Percentiles rank a stretch among this genome's conserved stretches.
Conservation (phyloP, 2,113 vertebrate genomes). For the Zootoca vivipara region DNA sequence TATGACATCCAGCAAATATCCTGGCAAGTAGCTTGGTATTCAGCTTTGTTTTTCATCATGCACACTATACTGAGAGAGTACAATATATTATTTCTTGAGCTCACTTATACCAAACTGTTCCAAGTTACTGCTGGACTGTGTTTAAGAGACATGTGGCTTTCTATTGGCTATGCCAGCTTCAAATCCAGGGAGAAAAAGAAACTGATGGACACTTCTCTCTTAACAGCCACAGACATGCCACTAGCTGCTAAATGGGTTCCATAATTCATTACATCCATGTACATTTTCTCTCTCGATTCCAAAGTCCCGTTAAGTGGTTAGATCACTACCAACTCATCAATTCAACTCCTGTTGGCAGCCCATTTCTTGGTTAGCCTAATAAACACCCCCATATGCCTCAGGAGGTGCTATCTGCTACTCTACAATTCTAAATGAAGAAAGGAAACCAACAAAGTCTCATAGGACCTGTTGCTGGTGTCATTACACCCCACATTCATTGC, state of each 20-base stretch:
- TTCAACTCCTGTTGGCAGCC: background rate
- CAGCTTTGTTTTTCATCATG: background rate
- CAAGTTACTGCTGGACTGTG: background rate
- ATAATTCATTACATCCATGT: background rate
- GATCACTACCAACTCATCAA: background rate
- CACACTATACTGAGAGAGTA: background rate
- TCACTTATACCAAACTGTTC: background rate
- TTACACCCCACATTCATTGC: background rate
- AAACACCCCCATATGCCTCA: too few relatives aligned
- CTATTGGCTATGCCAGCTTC: background rate
- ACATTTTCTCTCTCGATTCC: background rate
- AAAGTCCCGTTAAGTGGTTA: background rate
- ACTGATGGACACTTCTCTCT: background rate
- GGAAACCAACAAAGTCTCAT: background rate
- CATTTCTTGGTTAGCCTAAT: background rate
- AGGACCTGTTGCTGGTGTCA: background rate
- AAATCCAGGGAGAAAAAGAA: background rate
- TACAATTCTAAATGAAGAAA: background rate
- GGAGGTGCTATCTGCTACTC: background rate
- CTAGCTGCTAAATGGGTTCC: too few relatives aligned
- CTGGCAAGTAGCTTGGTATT: background rate
- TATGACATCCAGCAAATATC: background rate
- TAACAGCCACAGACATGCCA: background rate
- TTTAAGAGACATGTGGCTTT: background rate
- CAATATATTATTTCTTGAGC: background rate